A percentile compares a stretch with the other conserved stretches of the same genome.
These are phyloP conservation scores for Poeciliopsis turrubarensis DNA, from an alignment of 2,113 vertebrate species.

Conservation along the genomic window DNA sequence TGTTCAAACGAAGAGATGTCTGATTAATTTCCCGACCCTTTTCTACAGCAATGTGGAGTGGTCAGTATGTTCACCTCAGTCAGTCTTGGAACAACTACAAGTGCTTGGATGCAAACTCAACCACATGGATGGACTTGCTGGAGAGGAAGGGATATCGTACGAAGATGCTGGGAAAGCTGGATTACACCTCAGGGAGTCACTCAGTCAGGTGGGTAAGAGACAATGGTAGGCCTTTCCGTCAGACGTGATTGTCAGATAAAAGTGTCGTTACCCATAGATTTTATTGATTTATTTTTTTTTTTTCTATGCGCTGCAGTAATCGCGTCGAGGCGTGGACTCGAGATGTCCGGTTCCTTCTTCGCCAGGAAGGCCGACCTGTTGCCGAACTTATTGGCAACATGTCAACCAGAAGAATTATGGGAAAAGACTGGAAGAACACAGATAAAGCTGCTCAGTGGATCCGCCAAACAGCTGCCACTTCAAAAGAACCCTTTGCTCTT, in stretches of 20 bases:
- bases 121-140: constrained; percentile 95
- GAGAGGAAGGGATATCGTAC: constrained; percentile 85
- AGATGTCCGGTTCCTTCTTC: constrained; percentile 88
- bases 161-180: constrained; percentile 89
- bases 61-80: constrained; percentile 92
- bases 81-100: constrained; percentile 99
- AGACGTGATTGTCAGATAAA: not conserved
- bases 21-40: not conserved
- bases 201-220: constrained; percentile 87
- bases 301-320: constrained; percentile 81
- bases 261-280: not conserved
- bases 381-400: constrained; percentile 83
- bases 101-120: constrained; percentile 86
- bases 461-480: constrained; percentile 75
- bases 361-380: constrained; percentile 90
- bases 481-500: constrained; percentile 86
- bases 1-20: not conserved
- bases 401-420: constrained; percentile 85
- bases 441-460: constrained; percentile 87
- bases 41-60: constrained; percentile 94
- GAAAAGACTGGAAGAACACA: constrained; percentile 86
- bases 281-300: not conserved
- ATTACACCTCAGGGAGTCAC: constrained; percentile 93
- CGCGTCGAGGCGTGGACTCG: constrained; percentile 97
- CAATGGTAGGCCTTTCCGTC: not conserved